Evolutionary conservation across 2,113 vertebrate genomes (phyloP).

Genomic region (Pluvialis apricaria): DNA sequence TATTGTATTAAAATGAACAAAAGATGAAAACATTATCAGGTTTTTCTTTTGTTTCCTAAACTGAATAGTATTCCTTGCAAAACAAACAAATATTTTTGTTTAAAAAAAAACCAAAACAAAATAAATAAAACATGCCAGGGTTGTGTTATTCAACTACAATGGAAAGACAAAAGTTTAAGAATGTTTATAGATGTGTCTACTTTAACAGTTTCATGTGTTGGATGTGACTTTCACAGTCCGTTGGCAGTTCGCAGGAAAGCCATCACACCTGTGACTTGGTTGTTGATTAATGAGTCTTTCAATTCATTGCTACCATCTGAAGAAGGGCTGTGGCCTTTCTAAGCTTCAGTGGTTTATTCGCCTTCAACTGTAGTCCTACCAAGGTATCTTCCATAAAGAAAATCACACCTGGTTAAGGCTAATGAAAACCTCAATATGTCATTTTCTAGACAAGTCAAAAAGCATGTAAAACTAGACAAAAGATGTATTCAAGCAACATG

Average conservation of each 20-base stretch:
- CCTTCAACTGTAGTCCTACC: slow-evolving; percentile 81
- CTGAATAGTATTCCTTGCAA: background rate
- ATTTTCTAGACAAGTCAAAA: slow-evolving; percentile 83
- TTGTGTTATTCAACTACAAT: background rate
- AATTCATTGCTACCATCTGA: slow-evolving; percentile 87
- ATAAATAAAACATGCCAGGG: background rate
- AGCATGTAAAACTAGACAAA: slow-evolving; percentile 88
- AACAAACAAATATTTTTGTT: background rate
- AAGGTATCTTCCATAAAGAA: slow-evolving; percentile 76
- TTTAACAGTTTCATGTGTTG: slow-evolving; percentile 84
- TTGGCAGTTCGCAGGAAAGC: slow-evolving; percentile 89
- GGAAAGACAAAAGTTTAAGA: slow-evolving; percentile 54
- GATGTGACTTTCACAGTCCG: slow-evolving; percentile 99
- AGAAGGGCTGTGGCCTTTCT: slow-evolving; percentile 87
- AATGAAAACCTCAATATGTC: slow-evolving; percentile 93
- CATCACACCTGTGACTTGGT: slow-evolving; percentile 95
- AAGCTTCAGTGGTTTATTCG: slow-evolving; percentile 90
- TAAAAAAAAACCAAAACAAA: background rate
- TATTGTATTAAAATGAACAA: background rate
- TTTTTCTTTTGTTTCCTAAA: background rate
- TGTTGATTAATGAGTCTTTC: slow-evolving; percentile 99
- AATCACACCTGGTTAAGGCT: slow-evolving; percentile 87
- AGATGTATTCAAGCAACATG: slow-evolving; percentile 88
- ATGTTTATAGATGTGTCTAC: slow-evolving; percentile 73
- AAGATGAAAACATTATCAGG: background rate